Percentiles rank a stretch among this genome's conserved stretches.
Conservation (phyloP, 1,140 invertebrate genomes). For the Onthophagus taurus region DNA sequence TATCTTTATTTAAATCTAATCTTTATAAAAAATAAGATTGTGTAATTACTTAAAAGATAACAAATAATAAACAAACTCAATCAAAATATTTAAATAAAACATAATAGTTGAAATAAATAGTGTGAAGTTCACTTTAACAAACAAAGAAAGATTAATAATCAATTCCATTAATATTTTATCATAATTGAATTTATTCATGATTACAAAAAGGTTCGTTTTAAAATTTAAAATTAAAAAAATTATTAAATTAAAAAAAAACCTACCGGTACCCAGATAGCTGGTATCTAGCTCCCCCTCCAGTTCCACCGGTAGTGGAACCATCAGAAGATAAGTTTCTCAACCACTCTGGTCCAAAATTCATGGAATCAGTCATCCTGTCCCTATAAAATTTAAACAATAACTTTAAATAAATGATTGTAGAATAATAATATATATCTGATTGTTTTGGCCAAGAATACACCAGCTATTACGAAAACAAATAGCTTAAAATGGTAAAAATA, state of each 20-base stretch:
- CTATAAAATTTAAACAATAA: slow-evolving; percentile 8
- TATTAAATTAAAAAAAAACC: slow-evolving; percentile 6
- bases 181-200: background rate
- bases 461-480: too few species aligned
- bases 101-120: too few species aligned
- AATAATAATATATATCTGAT: background rate
- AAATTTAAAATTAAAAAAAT: slow-evolving; percentile 1
- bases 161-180: slow-evolving; percentile 1
- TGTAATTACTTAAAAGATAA: too few species aligned
- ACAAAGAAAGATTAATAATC: background rate
- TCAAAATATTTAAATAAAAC: too few species aligned
- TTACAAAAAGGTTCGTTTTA: background rate
- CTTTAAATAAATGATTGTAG: background rate
- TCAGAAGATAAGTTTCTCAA: slow-evolving; percentile 53
- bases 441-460: background rate
- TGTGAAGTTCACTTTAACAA: too few species aligned
- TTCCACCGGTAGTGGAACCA: slow-evolving; percentile 36
- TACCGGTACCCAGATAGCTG: slow-evolving; percentile 61
- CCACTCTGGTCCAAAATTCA: slow-evolving; percentile 69
- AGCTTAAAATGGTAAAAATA: background rate
- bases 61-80: too few species aligned
- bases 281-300: slow-evolving; percentile 35
- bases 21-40: too few species aligned
- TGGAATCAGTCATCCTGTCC: slow-evolving; percentile 53
- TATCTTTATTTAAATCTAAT: too few species aligned